phyloP scores from a whole-genome alignment of 1,140 invertebrate species.

The Holcopasites calliopsidis region DNA sequence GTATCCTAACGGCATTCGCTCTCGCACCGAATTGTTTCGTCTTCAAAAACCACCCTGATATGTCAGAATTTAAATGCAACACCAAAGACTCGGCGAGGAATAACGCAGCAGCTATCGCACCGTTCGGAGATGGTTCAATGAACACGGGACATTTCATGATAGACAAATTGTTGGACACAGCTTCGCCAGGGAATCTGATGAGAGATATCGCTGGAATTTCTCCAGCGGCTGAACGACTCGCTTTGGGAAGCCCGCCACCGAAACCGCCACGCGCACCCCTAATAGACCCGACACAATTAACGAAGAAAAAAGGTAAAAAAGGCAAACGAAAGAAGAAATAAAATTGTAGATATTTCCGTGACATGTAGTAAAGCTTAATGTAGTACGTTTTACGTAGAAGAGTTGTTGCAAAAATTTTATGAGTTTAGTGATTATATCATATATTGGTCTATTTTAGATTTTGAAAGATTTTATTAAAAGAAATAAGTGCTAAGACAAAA shows the following conservation, averaged over 20 bases:
- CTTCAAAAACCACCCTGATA: constrained; percentile 6
- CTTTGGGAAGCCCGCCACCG: constrained; percentile 11
- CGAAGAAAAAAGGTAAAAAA: neutral
- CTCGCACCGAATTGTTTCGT: neutral
- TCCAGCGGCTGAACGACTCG: neutral
- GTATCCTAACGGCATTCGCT: neutral
- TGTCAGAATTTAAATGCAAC: neutral
- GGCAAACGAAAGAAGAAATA: neutral
- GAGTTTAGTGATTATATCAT: no score
- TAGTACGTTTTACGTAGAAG: no score
- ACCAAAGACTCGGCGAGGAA: neutral
- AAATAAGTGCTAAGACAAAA: no score
- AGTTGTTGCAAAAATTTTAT: no score
- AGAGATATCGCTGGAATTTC: constrained; percentile 6
- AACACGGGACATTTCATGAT: neutral
- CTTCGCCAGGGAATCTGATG: neutral
- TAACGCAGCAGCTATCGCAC: no score
- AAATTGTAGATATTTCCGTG: neutral
- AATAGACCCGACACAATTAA: neutral
- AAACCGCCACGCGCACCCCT: neutral
- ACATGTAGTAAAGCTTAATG: neutral
- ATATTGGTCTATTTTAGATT: no score
- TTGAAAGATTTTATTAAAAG: no score
- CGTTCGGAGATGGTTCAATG: neutral
- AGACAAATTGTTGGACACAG: neutral